A percentile compares a stretch with the other conserved stretches of the same genome.
Conservation (phyloP, 2,888 invertebrate genomes). For the Heliconius hortense region DNA sequence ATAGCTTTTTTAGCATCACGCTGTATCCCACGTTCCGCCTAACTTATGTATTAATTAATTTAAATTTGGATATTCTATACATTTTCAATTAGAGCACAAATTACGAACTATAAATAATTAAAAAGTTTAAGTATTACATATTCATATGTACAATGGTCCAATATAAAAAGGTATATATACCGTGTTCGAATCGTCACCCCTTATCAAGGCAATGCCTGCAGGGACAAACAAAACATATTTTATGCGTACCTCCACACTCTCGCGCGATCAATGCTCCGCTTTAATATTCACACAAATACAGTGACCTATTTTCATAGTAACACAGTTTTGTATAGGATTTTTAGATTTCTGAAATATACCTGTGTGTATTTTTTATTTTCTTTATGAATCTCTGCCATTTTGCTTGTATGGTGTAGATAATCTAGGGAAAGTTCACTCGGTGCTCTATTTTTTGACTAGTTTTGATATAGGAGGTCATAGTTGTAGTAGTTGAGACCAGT, state of each 20-base stretch:
- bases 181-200: conserved; percentile 38
- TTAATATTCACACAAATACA: conserved; percentile 30
- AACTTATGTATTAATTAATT: not conserved
- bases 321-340: conserved; percentile 18
- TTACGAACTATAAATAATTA: not conserved
- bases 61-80: not conserved
- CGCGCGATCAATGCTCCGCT: conserved; percentile 41
- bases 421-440: not conserved
- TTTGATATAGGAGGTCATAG: not conserved
- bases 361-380: not conserved
- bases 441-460: not conserved
- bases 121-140: not conserved
- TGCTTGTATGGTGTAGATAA: not conserved
- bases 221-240: conserved; percentile 40
- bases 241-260: conserved; percentile 37
- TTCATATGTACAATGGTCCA: not conserved
- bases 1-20: not conserved
- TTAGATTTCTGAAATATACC: conserved; percentile 8
- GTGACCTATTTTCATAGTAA: conserved; percentile 27
- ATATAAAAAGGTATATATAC: conserved; percentile 20
- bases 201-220: conserved; percentile 37
- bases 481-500: no score
- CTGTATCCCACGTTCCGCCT: not conserved
- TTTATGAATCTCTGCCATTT: not conserved
- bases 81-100: not conserved